A percentile compares a stretch with the other conserved stretches of the same genome.
Conservation (phyloP, 2,113 vertebrate genomes). For the Regulus satrapa region DNA sequence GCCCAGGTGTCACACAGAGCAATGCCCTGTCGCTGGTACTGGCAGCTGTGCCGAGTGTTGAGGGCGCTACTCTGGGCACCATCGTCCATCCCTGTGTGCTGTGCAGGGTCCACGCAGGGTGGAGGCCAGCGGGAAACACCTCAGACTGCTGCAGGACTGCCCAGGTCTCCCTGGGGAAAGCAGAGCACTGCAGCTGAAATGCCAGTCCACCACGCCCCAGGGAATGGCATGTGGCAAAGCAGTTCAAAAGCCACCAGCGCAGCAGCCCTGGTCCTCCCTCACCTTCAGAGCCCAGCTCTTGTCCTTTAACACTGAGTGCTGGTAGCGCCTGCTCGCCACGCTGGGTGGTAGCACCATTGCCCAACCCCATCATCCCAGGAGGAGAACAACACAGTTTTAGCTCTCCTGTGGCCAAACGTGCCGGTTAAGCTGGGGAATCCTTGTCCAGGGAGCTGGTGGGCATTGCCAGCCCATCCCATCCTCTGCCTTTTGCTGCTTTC, state of each 20-base stretch:
- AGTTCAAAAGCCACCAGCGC: not conserved
- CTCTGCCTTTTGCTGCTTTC: not conserved
- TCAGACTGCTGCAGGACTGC: not conserved
- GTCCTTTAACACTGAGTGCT: not conserved
- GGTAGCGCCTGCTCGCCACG: not conserved
- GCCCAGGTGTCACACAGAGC: not conserved
- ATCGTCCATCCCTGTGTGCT: not conserved
- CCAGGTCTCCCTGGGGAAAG: not conserved
- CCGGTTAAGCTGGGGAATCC: not conserved
- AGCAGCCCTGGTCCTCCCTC: not conserved
- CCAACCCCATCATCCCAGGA: not conserved
- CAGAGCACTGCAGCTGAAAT: not conserved
- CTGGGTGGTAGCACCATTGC: not conserved
- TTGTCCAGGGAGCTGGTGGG: not conserved
- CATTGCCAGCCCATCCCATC: not conserved
- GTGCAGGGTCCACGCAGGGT: not conserved
- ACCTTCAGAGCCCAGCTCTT: not conserved
- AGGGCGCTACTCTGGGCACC: fast-evolving
- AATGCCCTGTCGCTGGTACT: not conserved
- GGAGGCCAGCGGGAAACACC: not conserved
- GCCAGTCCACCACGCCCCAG: fast-evolving
- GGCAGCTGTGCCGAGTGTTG: fast-evolving
- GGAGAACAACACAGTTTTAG: not conserved
- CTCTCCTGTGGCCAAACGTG: fast-evolving
- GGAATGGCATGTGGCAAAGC: not conserved